These are phyloP conservation scores for Drosophila setosimentum DNA, from an alignment of 2,888 invertebrate species.

Conservation along the genomic window DNA sequence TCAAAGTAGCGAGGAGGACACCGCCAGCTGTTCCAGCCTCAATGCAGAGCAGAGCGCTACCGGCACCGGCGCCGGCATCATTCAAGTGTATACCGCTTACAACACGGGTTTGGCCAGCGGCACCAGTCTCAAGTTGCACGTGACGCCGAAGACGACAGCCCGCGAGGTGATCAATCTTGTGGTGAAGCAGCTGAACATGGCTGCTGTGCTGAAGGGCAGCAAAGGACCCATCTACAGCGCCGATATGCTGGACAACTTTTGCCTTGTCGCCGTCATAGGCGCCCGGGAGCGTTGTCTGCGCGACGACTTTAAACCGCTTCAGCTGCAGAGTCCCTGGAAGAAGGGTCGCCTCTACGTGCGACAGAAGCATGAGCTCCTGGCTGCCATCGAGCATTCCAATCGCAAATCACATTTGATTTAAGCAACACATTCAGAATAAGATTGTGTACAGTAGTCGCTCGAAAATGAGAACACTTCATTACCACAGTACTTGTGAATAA, in stretches of 20 bases:
- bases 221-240: constrained; percentile 94
- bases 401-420: constrained; percentile 88
- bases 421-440: background rate
- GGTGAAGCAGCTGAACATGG: constrained; percentile 97
- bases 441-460: background rate
- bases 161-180: constrained; percentile 98
- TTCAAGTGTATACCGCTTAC: constrained; percentile 97
- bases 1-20: constrained; percentile 82
- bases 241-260: constrained; percentile 94
- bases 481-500: background rate
- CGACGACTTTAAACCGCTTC: constrained; percentile 97
- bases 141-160: constrained; percentile 96
- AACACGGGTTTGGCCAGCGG: constrained; percentile 97
- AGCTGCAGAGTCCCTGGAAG: constrained; percentile 98
- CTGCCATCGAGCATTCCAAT: constrained; percentile 94
- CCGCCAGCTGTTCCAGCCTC: constrained; percentile 75
- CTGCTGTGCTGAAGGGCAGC: constrained; percentile 93
- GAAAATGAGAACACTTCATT: background rate
- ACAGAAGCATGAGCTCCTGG: constrained; percentile 94
- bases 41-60: constrained; percentile 65
- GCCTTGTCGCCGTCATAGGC: constrained; percentile 97
- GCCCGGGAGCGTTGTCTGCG: constrained; percentile 96
- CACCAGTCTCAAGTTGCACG: constrained; percentile 96
- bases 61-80: constrained; percentile 83
- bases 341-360: constrained; percentile 96